Base-by-base conservation (phyloP, 1,140 invertebrate species). In the Colletes latitarsis region DNA sequence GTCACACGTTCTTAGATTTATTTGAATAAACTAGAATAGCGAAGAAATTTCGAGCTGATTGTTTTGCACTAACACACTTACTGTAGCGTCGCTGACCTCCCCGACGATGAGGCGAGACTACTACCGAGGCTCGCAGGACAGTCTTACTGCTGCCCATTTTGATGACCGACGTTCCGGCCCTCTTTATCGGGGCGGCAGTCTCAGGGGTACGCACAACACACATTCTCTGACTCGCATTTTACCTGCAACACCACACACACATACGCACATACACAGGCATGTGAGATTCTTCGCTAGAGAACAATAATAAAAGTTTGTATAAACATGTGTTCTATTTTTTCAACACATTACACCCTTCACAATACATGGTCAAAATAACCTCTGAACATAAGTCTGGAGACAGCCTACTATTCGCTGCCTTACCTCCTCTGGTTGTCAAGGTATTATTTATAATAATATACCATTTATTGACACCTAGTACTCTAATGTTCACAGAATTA, bases 41-140 rank as follows among this genome's bases (percentile, higher is more conserved):
- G 82, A 89, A 90, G 90, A 92, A 92, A 90, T 89, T 92, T 88
- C 76, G 88, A 90, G 91, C 87, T 88, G 85, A 87, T 87, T 89
- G 82, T 85, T 91, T 91, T 90, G 92, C 92, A 93, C 92, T 93
- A 91, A 93, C 89, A 92, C 90, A 92, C 91, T 92, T 90, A 92
- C 91, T 92, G 79, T 92, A 93, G 93, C 93, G 89, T 91, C 90
- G 92, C 92, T 93, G 93, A 92, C 89, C 46, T 94, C 94, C 84
- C 94, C 94, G 79, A 95, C 96, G 82, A 96, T 97, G 96, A 95
- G 96, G 94, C 95, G 96, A 93, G 97, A 97, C 94, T 97, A 97
- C 95, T 97, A 97, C 94, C 95, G 96, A 94, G 96, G 96, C 89
- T 97, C 96, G 74, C 96, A 97, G 94, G 97, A 97, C 94, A 97